A percentile compares a stretch with the other conserved stretches of the same genome.
Evolutionary conservation across 2,888 invertebrate species (phyloP).

Genomic region (Ennomos erosarius): DNA sequence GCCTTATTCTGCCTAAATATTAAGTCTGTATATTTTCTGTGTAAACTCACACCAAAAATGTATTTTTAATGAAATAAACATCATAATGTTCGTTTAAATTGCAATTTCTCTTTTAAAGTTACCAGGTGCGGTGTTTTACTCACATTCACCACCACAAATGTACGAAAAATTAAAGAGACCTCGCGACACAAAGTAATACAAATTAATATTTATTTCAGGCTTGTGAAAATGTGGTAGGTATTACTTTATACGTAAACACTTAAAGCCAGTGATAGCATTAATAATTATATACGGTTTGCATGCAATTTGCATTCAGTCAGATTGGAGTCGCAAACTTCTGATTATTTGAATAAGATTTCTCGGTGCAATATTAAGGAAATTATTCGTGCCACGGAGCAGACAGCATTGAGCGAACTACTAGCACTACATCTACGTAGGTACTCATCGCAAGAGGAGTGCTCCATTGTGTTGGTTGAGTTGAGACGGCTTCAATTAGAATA

Average conservation of each 20-base stretch:
- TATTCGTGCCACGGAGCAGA: slow-evolving; percentile 60
- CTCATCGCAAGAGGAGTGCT: slow-evolving; percentile 21
- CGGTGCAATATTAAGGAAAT: slow-evolving; percentile 70
- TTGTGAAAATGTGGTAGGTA: slow-evolving; percentile 5
- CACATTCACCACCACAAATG: slow-evolving; percentile 33
- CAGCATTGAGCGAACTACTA: slow-evolving; percentile 42
- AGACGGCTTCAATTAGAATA: slow-evolving; percentile 23
- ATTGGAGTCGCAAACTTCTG: slow-evolving; percentile 72
- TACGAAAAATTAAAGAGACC: slow-evolving; percentile 37
- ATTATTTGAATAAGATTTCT: slow-evolving; percentile 77
- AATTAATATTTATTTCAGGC: slow-evolving; percentile 28
- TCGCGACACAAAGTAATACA: slow-evolving; percentile 29
- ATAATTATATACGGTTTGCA: slow-evolving; percentile 66
- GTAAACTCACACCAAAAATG: slow-evolving; percentile 11
- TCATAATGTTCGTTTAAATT: slow-evolving; percentile 36
- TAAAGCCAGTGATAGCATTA: slow-evolving; percentile 46
- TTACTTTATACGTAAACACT: not conserved
- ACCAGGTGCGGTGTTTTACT: slow-evolving; percentile 38
- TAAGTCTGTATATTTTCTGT: not conserved
- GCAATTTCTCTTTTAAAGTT: slow-evolving; percentile 37
- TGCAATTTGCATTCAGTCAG: slow-evolving; percentile 73
- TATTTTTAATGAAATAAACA: slow-evolving; percentile 23
- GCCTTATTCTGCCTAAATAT: no score
- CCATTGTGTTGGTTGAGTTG: slow-evolving; percentile 26
- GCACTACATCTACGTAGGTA: slow-evolving; percentile 21